Percentiles rank a stretch among this genome's conserved stretches.
These are phyloP conservation scores for Smittia sp. DNA, from an alignment of 2,888 invertebrate genomes.

Conservation along the genomic window DNA sequence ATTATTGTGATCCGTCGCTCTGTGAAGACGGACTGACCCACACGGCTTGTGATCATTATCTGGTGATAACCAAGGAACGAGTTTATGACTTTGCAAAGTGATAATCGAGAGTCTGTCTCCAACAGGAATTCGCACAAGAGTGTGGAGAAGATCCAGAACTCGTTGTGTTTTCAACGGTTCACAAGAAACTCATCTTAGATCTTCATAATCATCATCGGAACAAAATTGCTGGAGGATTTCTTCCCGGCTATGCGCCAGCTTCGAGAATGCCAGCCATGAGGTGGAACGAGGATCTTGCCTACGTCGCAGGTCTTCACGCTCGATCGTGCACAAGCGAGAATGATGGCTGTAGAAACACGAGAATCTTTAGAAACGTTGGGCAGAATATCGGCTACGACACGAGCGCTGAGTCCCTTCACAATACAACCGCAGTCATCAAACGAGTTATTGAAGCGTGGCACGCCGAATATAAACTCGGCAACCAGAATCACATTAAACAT, in stretches of 20 bases:
- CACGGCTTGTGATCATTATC: constrained; percentile 31
- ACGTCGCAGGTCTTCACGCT: constrained; percentile 33
- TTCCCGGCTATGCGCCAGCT: constrained; percentile 26
- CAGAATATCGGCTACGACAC: constrained; percentile 35
- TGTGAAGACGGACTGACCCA: constrained; percentile 32
- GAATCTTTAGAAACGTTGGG: constrained; percentile 25
- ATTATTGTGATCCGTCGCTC: constrained; percentile 34
- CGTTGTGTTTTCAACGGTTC: not conserved
- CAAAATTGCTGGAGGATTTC: constrained; percentile 4
- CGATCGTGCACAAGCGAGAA: constrained; percentile 16
- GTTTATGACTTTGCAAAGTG: too few species aligned
- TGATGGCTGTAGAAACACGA: constrained; percentile 39
- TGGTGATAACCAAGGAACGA: not conserved
- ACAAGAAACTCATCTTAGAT: constrained; percentile 26
- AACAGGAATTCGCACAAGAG: constrained; percentile 30
- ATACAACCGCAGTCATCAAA: constrained; percentile 17
- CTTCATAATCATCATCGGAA: constrained; percentile 20
- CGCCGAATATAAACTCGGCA: constrained; percentile 20
- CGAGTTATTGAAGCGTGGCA: constrained; percentile 24
- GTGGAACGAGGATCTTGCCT: constrained; percentile 40
- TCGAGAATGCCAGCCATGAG: constrained; percentile 4
- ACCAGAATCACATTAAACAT: not conserved
- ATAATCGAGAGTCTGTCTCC: too few species aligned
- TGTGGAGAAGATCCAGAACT: constrained; percentile 27
- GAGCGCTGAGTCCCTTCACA: not conserved